Percentiles rank a stretch among this genome's conserved stretches.
Conservation (phyloP, 2,797 vertebrate genomes). For the Phaenicophaeus curvirostris region DNA sequence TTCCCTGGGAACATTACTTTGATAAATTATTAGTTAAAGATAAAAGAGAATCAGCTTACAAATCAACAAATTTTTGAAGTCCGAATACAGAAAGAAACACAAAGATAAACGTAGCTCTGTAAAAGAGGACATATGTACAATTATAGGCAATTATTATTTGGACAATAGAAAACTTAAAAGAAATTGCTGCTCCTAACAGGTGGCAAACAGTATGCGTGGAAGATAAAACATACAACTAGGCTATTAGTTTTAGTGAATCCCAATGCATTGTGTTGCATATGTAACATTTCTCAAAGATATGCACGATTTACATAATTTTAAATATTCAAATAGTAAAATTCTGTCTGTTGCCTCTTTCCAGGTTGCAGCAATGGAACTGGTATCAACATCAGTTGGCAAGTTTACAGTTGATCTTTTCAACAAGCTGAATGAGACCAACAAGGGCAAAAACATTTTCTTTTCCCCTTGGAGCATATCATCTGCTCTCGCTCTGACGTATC, state of each 20-base stretch:
- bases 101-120: neutral
- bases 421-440: constrained; percentile 62
- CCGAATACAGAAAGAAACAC: neutral
- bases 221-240: neutral
- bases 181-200: neutral
- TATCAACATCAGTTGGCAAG: constrained; percentile 56
- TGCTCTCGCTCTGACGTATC: constrained; percentile 62
- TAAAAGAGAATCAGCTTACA: neutral
- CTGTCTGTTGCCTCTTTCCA: constrained; percentile 1
- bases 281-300: neutral
- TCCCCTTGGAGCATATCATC: constrained; percentile 72
- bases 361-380: constrained; percentile 64
- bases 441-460: constrained; percentile 73
- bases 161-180: neutral
- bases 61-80: neutral
- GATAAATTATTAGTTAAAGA: neutral
- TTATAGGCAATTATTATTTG: neutral
- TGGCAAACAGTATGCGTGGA: neutral
- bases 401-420: constrained; percentile 74
- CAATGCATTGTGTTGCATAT: neutral
- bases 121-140: neutral
- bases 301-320: neutral
- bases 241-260: neutral
- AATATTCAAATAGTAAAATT: neutral
- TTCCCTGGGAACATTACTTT: neutral